Base-by-base conservation (phyloP, 2,888 invertebrate genomes). In the Flabesymbios commensalis region DNA sequence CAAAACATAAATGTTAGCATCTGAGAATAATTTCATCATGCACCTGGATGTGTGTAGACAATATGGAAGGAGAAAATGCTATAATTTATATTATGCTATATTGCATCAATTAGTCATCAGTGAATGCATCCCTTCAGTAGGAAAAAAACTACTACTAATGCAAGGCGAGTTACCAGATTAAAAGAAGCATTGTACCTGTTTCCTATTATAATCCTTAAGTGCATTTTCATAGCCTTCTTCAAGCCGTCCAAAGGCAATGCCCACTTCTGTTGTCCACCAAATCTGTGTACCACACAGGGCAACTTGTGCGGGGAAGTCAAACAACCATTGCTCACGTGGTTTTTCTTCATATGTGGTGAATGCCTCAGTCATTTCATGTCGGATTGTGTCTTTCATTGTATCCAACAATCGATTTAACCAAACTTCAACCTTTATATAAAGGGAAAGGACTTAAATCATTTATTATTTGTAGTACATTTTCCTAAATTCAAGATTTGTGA, bases 181-280 rank as follows among this genome's bases (percentile, higher is more conserved):
- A 36, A 14, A 36, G 10, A 31, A 54, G n/a, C 17, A 3, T 28
- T 33, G 17, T 17, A 76, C 78, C 76, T 79, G 80, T 72, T 83
- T 83, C 72, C 83, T 83, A 75, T 92, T 91, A 80, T 95, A 96
- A 83, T 97, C 96, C 83, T 95, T 93, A 61, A 97, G 86, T 24
- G 96, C 94, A 80, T 94, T 96, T 78, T 97, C 96, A 79, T 95
- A 96, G 52, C 96, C 96, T 84, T 94, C 94, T 84, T 95, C 94
- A 51, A 95, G 84, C 72, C 93, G 87, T 4, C 90, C 87, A 78
- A 95, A 94, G 0, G 94, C 94, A 74, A 91, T 89, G 77, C 92
- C 93, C 0, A 94, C 94, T 83, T 96, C 95, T 1, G 93, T 92
- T 0, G 94, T 92, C 97, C 97, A 97, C 93, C 94, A 96, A 72